These are phyloP conservation scores for Crypturellus tataupa DNA, from an alignment of 2,797 vertebrate genomes.

Conservation along the genomic window DNA sequence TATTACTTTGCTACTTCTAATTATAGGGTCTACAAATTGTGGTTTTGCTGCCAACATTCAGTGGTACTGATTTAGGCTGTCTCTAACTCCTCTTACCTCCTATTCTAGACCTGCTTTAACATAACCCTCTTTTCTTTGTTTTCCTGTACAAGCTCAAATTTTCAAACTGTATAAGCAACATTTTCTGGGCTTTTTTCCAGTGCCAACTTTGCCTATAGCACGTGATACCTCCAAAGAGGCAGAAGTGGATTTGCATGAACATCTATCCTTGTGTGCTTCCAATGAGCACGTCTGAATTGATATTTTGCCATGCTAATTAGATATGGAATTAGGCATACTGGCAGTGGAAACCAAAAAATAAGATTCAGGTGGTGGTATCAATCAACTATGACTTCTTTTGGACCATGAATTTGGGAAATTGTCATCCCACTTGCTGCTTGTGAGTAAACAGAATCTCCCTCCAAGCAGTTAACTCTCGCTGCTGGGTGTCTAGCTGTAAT, in stretches of 20 bases:
- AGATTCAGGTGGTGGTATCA: background rate
- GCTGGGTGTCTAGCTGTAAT: background rate
- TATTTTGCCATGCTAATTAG: slow-evolving; percentile 42
- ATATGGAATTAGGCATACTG: background rate
- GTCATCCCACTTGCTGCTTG: background rate
- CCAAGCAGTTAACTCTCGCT: background rate
- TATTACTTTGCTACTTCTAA: slow-evolving; percentile 25
- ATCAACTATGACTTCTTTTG: slow-evolving; percentile 14
- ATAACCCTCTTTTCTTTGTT: background rate
- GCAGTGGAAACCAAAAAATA: background rate
- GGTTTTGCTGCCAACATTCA: background rate
- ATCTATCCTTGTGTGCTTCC: background rate
- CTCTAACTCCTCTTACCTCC: background rate
- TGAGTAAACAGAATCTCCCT: background rate
- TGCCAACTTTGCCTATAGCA: background rate
- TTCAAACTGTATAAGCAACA: background rate
- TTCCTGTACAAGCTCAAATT: background rate
- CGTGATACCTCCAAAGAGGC: background rate
- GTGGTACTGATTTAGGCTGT: background rate
- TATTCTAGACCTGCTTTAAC: background rate
- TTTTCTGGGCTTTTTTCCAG: background rate
- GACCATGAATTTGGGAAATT: background rate
- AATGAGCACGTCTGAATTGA: background rate
- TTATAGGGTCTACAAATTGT: slow-evolving; percentile 5
- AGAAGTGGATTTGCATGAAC: slow-evolving; percentile 11